Evolutionary conservation across 2,797 vertebrate genomes (phyloP).

Genomic region (Hemitrygon akajei): DNA sequence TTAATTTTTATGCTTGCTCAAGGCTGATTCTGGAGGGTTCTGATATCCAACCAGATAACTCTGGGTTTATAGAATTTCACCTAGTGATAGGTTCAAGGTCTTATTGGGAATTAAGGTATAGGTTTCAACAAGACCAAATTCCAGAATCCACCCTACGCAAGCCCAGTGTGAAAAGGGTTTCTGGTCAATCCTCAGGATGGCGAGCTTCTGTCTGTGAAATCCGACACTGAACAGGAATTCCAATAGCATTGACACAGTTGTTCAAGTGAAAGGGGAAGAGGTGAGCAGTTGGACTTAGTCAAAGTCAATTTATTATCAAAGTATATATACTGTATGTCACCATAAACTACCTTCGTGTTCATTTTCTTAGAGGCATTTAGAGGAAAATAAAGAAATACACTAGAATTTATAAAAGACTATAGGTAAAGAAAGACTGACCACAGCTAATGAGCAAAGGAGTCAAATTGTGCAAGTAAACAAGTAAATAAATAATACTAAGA

Average conservation of each 20-base stretch:
- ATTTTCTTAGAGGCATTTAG: too few relatives aligned
- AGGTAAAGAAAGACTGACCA: too few relatives aligned
- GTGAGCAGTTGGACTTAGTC: too few relatives aligned
- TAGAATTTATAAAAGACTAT: too few relatives aligned
- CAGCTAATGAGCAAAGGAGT: too few relatives aligned
- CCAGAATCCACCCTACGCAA: background rate
- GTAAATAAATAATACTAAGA: too few relatives aligned
- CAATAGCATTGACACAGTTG: background rate
- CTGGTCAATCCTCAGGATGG: background rate
- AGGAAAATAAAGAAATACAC: too few relatives aligned
- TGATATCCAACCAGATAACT: background rate
- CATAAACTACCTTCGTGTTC: too few relatives aligned
- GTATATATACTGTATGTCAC: too few relatives aligned
- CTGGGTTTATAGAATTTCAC: background rate
- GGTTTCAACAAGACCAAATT: background rate
- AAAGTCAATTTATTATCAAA: too few relatives aligned
- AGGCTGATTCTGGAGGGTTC: background rate
- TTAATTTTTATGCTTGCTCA: background rate
- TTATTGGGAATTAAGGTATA: background rate
- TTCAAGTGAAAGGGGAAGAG: too few relatives aligned
- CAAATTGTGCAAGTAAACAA: too few relatives aligned
- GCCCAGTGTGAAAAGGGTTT: background rate
- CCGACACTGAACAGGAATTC: background rate
- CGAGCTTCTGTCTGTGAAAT: background rate
- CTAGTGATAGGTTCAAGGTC: background rate